Conservation (phyloP, 2,888 invertebrate genomes). For the Crepidodera aurea region DNA sequence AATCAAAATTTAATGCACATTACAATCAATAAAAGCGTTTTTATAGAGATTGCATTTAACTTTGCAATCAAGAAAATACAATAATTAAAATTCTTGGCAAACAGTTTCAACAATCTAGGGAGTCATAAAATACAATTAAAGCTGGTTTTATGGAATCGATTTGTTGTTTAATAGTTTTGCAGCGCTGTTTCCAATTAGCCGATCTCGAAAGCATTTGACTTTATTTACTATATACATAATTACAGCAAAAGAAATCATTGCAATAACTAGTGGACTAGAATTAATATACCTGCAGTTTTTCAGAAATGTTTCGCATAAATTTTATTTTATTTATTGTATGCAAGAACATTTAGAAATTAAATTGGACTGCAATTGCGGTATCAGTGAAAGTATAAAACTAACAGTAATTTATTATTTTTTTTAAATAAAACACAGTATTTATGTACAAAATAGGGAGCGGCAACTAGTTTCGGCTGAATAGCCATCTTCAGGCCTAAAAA, state of each 20-base stretch:
- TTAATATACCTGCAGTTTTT: too few relatives aligned
- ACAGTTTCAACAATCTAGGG: neutral
- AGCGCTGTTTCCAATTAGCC: neutral
- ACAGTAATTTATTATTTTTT: too few relatives aligned
- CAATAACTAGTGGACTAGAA: neutral
- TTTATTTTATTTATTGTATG: too few relatives aligned
- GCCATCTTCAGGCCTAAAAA: too few relatives aligned
- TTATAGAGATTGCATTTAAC: conserved; percentile 11
- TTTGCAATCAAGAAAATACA: conserved; percentile 9
- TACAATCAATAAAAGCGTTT: conserved; percentile 6
- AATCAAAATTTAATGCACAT: conserved; percentile 5
- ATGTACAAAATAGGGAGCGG: too few relatives aligned
- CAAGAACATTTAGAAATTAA: too few relatives aligned
- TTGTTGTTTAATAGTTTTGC: conserved; percentile 9
- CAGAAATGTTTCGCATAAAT: too few relatives aligned
- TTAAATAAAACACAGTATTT: too few relatives aligned
- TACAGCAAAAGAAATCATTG: neutral
- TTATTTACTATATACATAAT: neutral
- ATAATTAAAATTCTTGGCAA: conserved; percentile 10
- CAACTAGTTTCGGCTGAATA: too few relatives aligned
- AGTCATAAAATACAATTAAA: conserved; percentile 13
- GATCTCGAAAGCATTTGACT: conserved; percentile 1
- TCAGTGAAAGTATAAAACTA: too few relatives aligned
- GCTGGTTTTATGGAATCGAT: conserved; percentile 17
- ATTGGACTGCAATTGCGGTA: too few relatives aligned